Evolutionary conservation across 2,113 vertebrate genomes (phyloP).

Genomic region (Pelusios castaneus): DNA sequence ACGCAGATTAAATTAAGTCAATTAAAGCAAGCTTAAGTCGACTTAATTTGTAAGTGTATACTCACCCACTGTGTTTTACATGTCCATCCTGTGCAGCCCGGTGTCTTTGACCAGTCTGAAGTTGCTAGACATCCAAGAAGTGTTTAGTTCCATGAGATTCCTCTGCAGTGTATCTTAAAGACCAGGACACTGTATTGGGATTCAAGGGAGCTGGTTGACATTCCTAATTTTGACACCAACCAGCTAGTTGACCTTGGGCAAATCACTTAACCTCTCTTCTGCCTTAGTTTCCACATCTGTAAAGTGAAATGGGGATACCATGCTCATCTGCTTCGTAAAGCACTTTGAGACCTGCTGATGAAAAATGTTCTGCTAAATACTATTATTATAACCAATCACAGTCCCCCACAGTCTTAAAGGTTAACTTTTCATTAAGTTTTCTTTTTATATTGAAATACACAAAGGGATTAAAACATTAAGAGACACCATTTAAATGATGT

Average conservation of each 20-base stretch:
- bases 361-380: neutral
- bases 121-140: neutral
- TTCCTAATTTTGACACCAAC: neutral
- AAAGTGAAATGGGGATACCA: neutral
- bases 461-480: neutral
- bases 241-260: neutral
- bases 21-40: too few relatives aligned
- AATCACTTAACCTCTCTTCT: neutral
- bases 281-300: too few relatives aligned
- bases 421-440: neutral
- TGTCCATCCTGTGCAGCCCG: neutral
- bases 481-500: neutral
- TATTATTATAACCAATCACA: neutral
- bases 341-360: neutral
- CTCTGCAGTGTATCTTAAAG: neutral
- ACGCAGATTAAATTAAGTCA: too few relatives aligned
- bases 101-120: neutral
- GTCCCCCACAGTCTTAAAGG: neutral
- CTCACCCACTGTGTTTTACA: rapidly evolving
- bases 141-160: rapidly evolving
- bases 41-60: too few relatives aligned
- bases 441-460: neutral
- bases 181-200: neutral
- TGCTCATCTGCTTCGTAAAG: neutral
- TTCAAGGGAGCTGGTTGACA: neutral